phyloP scores from a whole-genome alignment of 2,888 invertebrate species.

The Sinelater perroti region DNA sequence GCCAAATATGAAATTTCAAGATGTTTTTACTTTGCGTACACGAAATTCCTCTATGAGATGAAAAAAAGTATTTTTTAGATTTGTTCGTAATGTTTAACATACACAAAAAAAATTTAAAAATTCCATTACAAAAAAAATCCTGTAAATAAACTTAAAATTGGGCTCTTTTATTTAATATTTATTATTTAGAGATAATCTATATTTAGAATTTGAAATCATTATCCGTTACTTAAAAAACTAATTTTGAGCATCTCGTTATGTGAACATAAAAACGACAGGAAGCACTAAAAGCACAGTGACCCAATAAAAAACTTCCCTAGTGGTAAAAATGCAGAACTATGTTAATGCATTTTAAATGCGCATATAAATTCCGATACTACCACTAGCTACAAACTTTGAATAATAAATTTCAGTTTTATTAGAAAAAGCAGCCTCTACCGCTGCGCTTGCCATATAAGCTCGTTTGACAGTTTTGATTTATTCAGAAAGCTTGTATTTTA shows the following conservation, averaged over 20 bases:
- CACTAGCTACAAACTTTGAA: conserved; percentile 22
- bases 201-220: too few relatives aligned
- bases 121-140: too few relatives aligned
- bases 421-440: conserved; percentile 11
- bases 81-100: conserved; percentile 32
- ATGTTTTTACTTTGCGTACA: conserved; percentile 34
- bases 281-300: not conserved
- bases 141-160: too few relatives aligned
- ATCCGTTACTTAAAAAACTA: too few relatives aligned
- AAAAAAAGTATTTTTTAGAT: conserved; percentile 32
- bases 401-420: conserved; percentile 33
- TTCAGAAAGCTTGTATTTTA: conserved; percentile 19
- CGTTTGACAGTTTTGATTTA: conserved; percentile 19
- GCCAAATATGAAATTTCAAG: conserved; percentile 36
- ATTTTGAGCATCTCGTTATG: too few relatives aligned
- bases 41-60: conserved; percentile 33
- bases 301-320: not conserved
- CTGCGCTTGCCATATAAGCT: conserved; percentile 7
- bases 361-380: conserved; percentile 20
- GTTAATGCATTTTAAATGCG: conserved; percentile 30
- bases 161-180: too few relatives aligned
- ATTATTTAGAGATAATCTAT: too few relatives aligned
- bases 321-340: conserved; percentile 10
- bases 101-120: too few relatives aligned
- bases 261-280: conserved; percentile 6